Evolutionary conservation across 2,113 vertebrate species (phyloP), one percentile per base, ranked within the genome.

Genomic region (Potamarius usumacintae): DNA sequence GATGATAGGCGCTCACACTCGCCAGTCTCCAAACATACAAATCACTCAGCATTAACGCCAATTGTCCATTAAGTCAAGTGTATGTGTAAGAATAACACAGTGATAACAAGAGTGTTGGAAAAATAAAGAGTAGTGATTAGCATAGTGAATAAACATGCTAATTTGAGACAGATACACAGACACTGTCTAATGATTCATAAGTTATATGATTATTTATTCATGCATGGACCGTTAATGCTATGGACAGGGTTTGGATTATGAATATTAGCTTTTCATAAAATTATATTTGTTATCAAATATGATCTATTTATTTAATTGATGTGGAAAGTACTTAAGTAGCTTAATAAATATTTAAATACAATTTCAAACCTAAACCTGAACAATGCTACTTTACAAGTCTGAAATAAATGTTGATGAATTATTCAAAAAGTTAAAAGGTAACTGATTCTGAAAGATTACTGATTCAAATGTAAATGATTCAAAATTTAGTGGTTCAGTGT

Each of bases 61-160:
- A 52, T 52, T 77, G 80, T 86, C 81, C 55, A 89, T 89, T 89
- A 86, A 77, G 82, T 89, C 84, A 83, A 71, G 85, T 88, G 72
- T 85, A 86, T 87, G 55, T 81, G 72, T 72, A 85, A 84, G 60
- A 89, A 87, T 87, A 88, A 90, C 84, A 63, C 52, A 2, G 17
- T 77, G 76, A 84, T 67, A 87, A 88, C 53, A 63, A 50, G 22
- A 85, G 55, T 52, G 69, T 57, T 2, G 78, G 53, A 89, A 71
- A 86, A 86, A 78, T 71, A 76, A 52, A 72, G 52, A 81, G 84
- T 52, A 87, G 71, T 80, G 65, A 79, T 85, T 69, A 89, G 82
- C 86, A 62, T 72, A 52, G 34, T 11, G 55, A 86, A 62, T 74
- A 83, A 89, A 86, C 74, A 86, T 65, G 83, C 78, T 85, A n/a